Base-by-base conservation (phyloP, 2,888 invertebrate genomes). In the Dolichopus griseipennis region DNA sequence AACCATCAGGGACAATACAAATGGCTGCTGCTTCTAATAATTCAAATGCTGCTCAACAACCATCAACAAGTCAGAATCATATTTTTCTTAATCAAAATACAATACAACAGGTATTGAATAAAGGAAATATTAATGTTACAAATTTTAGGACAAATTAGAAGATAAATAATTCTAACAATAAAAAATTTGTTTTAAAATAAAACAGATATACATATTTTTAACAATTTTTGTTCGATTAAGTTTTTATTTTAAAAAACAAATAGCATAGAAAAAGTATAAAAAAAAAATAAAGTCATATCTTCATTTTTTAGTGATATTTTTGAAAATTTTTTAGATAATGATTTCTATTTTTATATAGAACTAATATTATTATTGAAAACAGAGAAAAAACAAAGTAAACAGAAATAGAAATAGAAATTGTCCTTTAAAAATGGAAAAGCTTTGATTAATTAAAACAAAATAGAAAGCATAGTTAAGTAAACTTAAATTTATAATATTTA, bases 1-100 rank as follows among this genome's bases (percentile, higher is more conserved):
- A 65, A 64, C 69, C 73, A 52, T 22, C 74, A 74, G 21, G 74
- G 73, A 4, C 70, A 76, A 52, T 65, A 65, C 68, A 69, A 64
- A 68, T 10, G 67, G 66, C 52, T 12, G 64, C 18, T 18, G 18
- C 52, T 18, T 4, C 15, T 3, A 52, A n/a, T 52, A n/a, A 12
- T 18, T 18, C 15, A 5, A 41, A 9, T 2, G 41, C 41, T 41
- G 52, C 52, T 18, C 15, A 18, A 18, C 52, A 52, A 52, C 52
- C 52, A 15, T 52, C 52, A 3, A 52, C 52, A 18, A 12, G 18
- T 18, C 41, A 41, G 15, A 27, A 5, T 27, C 12, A 15, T 52
- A 52, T 52, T 52, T 52, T 52, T 52, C 18, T 52, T 52, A 52
- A 52, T n/a, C 52, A 52, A 2, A 52, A n/a, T 15, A 18, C 52